Conservation (phyloP, 2,797 vertebrate species). For the Sylvilagus floridanus region DNA sequence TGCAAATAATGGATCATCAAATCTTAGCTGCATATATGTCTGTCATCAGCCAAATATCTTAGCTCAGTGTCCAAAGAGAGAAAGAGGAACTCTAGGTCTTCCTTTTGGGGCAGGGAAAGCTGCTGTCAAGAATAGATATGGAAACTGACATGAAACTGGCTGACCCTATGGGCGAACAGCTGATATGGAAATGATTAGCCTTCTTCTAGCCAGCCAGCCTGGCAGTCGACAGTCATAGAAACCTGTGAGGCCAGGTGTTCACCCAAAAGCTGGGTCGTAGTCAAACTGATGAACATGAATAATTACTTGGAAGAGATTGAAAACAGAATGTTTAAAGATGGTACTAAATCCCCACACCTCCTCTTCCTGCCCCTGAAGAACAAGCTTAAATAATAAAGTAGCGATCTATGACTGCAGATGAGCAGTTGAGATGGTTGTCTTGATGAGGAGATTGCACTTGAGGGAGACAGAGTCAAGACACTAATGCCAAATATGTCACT, state of each 20-base stretch:
- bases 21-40: neutral
- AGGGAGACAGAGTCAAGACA: neutral
- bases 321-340: neutral
- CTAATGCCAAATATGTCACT: conserved; percentile 47
- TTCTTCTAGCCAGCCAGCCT: neutral
- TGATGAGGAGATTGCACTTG: neutral
- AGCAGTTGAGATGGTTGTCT: conserved; percentile 2
- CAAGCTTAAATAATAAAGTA: conserved; percentile 9
- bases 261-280: neutral
- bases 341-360: neutral
- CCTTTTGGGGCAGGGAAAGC: neutral
- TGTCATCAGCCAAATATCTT: neutral
- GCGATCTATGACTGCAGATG: neutral
- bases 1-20: neutral
- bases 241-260: neutral
- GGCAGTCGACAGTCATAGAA: neutral
- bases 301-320: conserved; percentile 44
- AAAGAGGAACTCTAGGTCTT: neutral
- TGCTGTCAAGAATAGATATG: neutral
- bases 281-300: neutral
- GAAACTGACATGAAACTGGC: neutral
- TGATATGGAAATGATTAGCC: neutral
- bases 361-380: neutral
- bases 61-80: neutral
- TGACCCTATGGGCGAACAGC: neutral